Conservation (phyloP, 1,140 invertebrate genomes). For the Aleiodes sp. region DNA sequence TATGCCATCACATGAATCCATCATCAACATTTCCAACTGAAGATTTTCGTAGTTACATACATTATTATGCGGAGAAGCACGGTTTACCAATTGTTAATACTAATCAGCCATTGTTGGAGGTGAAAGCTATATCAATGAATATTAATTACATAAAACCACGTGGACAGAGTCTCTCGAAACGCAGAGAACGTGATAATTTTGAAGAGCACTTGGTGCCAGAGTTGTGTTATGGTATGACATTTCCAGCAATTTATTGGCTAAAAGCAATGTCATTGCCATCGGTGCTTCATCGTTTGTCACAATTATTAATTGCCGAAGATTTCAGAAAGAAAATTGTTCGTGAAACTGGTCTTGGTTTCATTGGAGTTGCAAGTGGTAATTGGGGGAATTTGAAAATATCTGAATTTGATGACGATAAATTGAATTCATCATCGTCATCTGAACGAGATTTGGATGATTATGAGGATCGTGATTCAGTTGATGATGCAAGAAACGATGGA, state of each 20-base stretch:
- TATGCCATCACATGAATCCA: conserved; percentile 83
- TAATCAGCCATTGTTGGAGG: conserved; percentile 87
- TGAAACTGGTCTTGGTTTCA: conserved; percentile 56
- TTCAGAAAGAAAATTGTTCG: conserved; percentile 72
- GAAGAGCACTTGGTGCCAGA: conserved; percentile 91
- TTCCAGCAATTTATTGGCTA: conserved; percentile 88
- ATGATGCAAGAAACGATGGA: background rate
- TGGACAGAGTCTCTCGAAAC: conserved; percentile 46
- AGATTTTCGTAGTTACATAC: conserved; percentile 77
- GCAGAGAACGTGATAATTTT: conserved; percentile 68
- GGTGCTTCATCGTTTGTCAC: conserved; percentile 82
- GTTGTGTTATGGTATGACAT: conserved; percentile 85
- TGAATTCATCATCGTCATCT: background rate
- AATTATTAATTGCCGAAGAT: conserved; percentile 83
- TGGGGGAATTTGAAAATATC: background rate
- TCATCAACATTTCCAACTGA: conserved; percentile 81
- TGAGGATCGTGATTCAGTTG: background rate
- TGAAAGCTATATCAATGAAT: conserved; percentile 82
- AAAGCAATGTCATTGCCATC: conserved; percentile 90
- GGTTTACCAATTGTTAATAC: conserved; percentile 74
- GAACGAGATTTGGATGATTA: background rate
- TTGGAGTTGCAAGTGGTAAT: conserved; percentile 36
- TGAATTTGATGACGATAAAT: background rate
- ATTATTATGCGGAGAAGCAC: conserved; percentile 89
- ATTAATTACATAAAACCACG: conserved; percentile 81